Evolutionary conservation across 2,797 vertebrate genomes (phyloP), one percentile per base, ranked within the genome.

Genomic region (Neosilurus hyrtlii): DNA sequence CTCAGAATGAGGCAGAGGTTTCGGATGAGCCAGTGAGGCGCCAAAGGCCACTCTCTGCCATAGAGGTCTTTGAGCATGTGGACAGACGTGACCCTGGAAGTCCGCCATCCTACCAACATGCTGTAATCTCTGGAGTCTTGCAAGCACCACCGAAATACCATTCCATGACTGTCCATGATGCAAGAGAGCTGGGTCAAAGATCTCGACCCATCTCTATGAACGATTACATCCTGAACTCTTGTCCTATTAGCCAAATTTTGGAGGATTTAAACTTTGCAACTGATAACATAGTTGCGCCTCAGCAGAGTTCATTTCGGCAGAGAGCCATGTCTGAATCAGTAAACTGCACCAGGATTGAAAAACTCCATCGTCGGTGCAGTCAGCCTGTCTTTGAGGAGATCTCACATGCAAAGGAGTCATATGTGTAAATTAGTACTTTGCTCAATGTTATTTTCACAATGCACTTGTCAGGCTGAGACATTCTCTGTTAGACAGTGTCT

Each of bases 341-440:
- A 49, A 92, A 92, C 18, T 91, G 85, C 37, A 87, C 86, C 6
- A 94, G 79, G 54, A 91, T 86, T 0, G 94, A 96, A 26, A 88
- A 68, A 0, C 52, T 94, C 82, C 89, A 87, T 6, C 91, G 20
- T 22, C 93, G 94, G 57, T 97, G 96, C 77, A 96, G 95, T 89
- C 97, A 97, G 86, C 94, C 95, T 0, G 86, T 95, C 86, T 97
- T 97, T 87, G 96, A 98, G 82, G 94, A 96, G 12, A 89, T 96
- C 78, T 94, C 92, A 0, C 94, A 94, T 18, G 94, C 95, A n/a
- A 98, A 97, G 91, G 98, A 99, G 91, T 99, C 98, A 51, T 99
- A 96, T 0, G 95, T 99, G 86, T 99, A 93, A 95, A 83, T 80
- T 51, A 54, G 15, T 24, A 62, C 30, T 59, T 80, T 3, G n/a